Conservation (phyloP, 2,113 vertebrate genomes). For the Percopsis transmontana region DNA sequence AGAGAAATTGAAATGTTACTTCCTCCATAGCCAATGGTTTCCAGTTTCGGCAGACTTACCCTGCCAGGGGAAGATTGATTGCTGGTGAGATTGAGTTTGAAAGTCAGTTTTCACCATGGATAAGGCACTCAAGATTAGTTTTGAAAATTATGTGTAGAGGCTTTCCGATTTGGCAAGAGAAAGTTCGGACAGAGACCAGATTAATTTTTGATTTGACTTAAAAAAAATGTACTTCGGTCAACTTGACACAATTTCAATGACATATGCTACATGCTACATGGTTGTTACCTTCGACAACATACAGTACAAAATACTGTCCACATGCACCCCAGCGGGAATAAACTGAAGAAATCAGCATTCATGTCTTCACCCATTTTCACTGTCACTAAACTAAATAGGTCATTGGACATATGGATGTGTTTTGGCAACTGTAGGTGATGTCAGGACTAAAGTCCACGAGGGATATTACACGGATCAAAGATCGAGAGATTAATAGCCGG, state of each 20-base stretch:
- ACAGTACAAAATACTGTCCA: too few relatives aligned
- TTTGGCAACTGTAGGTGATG: conserved; percentile 41
- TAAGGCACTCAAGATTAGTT: conserved; percentile 66
- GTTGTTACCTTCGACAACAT: too few relatives aligned
- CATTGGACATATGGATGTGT: conserved; percentile 34
- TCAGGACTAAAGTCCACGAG: conserved; percentile 46
- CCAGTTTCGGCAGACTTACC: conserved; percentile 51
- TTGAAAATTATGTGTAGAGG: conserved; percentile 69
- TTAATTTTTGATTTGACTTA: conserved; percentile 19
- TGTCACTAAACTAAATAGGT: conserved; percentile 15
- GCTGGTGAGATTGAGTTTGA: conserved; percentile 65
- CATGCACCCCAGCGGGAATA: too few relatives aligned
- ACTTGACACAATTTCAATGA: too few relatives aligned
- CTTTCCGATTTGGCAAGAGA: conserved; percentile 59
- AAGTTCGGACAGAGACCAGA: conserved; percentile 54
- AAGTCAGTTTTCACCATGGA: conserved; percentile 61
- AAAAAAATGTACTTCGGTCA: too few relatives aligned
- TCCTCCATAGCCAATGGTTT: conserved; percentile 54
- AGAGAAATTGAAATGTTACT: conserved; percentile 71
- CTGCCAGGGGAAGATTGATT: conserved; percentile 72
- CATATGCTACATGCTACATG: too few relatives aligned
- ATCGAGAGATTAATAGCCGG: conserved; percentile 59
- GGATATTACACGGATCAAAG: conserved; percentile 66
- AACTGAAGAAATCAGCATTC: too few relatives aligned
- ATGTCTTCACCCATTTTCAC: conserved; percentile 1